A percentile compares a stretch with the other conserved stretches of the same genome.
phyloP scores from a whole-genome alignment of 2,113 vertebrate species.

The Macquaria australasica region DNA sequence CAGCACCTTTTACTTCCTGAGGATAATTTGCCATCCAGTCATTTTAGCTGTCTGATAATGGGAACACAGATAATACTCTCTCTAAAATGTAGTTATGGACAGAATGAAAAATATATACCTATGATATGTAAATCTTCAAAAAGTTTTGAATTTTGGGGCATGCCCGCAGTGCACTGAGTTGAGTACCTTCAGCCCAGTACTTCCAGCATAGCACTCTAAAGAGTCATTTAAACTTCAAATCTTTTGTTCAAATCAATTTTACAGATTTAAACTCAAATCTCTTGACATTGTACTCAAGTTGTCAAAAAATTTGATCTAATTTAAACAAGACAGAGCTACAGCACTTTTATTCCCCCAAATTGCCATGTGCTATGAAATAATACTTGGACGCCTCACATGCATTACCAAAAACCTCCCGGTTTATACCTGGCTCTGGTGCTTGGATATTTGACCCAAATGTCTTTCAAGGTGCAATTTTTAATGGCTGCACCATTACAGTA shows the following conservation, averaged over 20 bases:
- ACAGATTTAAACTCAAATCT: neutral
- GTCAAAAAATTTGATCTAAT: neutral
- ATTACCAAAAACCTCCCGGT: neutral
- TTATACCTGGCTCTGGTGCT: neutral
- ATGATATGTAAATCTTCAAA: neutral
- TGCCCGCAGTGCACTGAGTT: neutral
- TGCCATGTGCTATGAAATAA: neutral
- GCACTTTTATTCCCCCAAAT: neutral
- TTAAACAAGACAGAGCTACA: neutral
- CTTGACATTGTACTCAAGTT: neutral
- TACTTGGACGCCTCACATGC: neutral
- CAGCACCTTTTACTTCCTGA: neutral
- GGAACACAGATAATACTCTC: neutral
- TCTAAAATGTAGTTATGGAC: neutral
- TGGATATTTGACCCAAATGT: neutral
- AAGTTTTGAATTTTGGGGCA: neutral
- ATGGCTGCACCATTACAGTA: neutral
- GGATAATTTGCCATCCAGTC: neutral
- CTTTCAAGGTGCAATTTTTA: neutral
- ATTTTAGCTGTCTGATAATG: neutral
- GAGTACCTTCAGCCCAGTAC: neutral
- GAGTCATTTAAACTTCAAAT: neutral
- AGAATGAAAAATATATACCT: neutral
- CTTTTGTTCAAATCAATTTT: neutral
- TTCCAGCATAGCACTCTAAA: neutral